Evolutionary conservation across 2,797 vertebrate genomes (phyloP), one percentile per base, ranked within the genome.

Genomic region (Chrosomus eos): DNA sequence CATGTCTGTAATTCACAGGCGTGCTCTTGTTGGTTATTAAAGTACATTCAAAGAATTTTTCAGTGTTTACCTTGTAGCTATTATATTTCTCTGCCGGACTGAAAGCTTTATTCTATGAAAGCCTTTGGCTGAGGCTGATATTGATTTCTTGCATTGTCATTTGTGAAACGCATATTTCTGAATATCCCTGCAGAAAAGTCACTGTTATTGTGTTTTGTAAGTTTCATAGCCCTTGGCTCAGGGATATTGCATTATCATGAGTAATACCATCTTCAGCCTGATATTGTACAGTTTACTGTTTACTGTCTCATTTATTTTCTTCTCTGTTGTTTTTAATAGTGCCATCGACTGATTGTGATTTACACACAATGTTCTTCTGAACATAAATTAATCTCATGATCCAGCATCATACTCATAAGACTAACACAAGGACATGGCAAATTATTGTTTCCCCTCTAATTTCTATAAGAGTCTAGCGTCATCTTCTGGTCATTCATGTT

Each of bases 211-310:
- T 38, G 67, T 7, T 71, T 26, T 64, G 14, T 64, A 28, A 75
- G 73, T 75, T 75, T 75, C 31, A 36, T 51, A 55, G 51, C 73
- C 21, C 0, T 53, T 75, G 73, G 48, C 48, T 58, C 74, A 76
- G 74, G 1, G 21, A n/a, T 55, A n/a, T 3, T 55, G 3, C 33
- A 48, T 16, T 33, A n/a, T 14, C 19, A 53, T 19, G 14, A 40
- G 23, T 58, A n/a, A n/a, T n/a, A 58, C 55, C 31, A 76, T 38
- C 13, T 60, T 60, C 53, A 26, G 7, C n/a, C 74, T 77, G 51
- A 26, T 36, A 8, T 76, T 38, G 11, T 33, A 33, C 33, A 33
- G 33, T 33, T 33, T 33, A 33, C 33, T 33, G 33, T 33, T 5
- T 33, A 33, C 33, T 33, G 9, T 53, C 23, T 60, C 55, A 58